These are phyloP conservation scores for Microplitis mediator DNA, from an alignment of 1,140 invertebrate genomes.

Conservation along the genomic window DNA sequence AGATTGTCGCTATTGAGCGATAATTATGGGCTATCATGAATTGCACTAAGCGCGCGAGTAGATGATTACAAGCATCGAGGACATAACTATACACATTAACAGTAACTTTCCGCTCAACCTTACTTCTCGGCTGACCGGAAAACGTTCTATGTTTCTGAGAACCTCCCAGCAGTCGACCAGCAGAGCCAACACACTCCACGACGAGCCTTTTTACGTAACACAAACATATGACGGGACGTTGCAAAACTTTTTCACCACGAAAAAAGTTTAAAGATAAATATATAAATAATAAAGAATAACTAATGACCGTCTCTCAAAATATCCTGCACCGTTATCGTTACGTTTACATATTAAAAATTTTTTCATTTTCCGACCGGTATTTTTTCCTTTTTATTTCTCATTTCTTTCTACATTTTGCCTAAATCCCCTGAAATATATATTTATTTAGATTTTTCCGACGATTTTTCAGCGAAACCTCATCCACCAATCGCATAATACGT, in stretches of 20 bases:
- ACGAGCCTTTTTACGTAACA: constrained; percentile 1
- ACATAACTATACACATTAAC: constrained; percentile 8
- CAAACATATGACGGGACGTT: constrained; percentile 4
- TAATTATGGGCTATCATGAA: constrained; percentile 27
- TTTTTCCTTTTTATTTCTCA: no score
- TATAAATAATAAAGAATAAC: no score
- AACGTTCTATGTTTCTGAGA: constrained; percentile 18
- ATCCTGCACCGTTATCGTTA: no score
- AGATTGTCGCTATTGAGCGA: constrained; percentile 12
- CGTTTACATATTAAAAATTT: no score
- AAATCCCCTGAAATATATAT: no score
- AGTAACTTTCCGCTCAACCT: constrained; percentile 25
- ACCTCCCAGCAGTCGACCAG: neutral
- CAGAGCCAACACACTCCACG: neutral
- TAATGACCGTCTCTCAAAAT: no score
- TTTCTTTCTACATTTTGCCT: no score
- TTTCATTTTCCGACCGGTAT: no score
- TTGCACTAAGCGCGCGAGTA: constrained; percentile 15
- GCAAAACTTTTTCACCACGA: neutral
- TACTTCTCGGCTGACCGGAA: constrained; percentile 19
- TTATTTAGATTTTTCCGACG: no score
- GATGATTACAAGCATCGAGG: constrained; percentile 25
- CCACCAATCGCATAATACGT: no score
- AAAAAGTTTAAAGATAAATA: neutral
- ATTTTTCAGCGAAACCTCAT: no score